Percentiles rank a stretch among this genome's conserved stretches.
Conservation (phyloP, 2,888 invertebrate genomes). For the Cremastinae sp. region DNA sequence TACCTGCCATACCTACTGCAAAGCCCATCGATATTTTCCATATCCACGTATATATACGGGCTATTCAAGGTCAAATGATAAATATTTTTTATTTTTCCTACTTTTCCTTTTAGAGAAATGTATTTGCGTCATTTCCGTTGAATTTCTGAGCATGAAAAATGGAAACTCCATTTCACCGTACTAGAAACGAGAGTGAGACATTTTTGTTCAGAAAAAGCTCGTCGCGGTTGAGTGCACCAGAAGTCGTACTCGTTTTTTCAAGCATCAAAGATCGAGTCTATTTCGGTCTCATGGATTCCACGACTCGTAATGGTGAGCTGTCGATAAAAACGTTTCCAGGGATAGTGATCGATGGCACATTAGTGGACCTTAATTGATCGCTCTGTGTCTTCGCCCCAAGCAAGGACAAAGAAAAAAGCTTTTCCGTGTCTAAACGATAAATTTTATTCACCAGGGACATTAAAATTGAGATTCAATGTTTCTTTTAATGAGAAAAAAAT, state of each 20-base stretch:
- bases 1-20: no score
- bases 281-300: slow-evolving; percentile 16
- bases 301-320: slow-evolving; percentile 18
- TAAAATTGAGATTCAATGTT: no score
- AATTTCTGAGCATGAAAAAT: no score
- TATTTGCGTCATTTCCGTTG: no score
- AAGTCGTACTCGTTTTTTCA: slow-evolving; percentile 7
- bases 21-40: no score
- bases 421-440: slow-evolving; percentile 5
- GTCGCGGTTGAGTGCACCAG: slow-evolving; percentile 27
- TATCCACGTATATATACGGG: neutral
- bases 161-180: no score
- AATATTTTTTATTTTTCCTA: no score
- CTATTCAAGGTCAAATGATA: no score
- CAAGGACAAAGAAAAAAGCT: slow-evolving; percentile 1
- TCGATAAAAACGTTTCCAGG: slow-evolving; percentile 34
- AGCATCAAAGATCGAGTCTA: slow-evolving; percentile 3
- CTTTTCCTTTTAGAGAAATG: no score
- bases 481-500: no score
- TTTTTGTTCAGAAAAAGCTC: neutral
- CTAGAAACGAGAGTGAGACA: neutral
- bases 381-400: slow-evolving; percentile 19
- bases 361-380: slow-evolving; percentile 44
- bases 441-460: neutral
- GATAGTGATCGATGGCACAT: slow-evolving; percentile 46